Evolutionary conservation across 1,140 invertebrate genomes (phyloP), one percentile per base, ranked within the genome.

Genomic region (Trinorchestia longiramus): DNA sequence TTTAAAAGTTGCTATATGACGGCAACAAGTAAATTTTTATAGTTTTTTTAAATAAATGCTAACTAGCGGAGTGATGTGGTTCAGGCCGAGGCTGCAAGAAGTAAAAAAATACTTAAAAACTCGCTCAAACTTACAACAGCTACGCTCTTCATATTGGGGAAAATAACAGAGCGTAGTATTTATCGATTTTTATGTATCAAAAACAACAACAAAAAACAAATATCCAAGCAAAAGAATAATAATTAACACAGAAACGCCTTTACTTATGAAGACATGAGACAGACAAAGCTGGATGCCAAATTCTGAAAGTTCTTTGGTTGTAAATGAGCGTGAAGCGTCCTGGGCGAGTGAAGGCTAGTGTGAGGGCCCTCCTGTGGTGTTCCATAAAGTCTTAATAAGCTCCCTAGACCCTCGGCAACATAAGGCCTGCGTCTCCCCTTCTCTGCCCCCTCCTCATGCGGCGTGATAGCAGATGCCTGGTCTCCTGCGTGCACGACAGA

Each of bases 311-410:
- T 3, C 43, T 90, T 17, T 15, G 36, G 88, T 43, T 90, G n/a
- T 15, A 90, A 90, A 90, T 43, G 88, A 90, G 88, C 43, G 88
- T 28, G 88, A 42, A 90, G 88, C 15, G 62, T 77, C 62, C 11
- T 77, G 43, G 41, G 43, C 88, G 23, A 41, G 43, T 0, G 40
- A 44, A 94, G 92, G 92, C 43, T 94, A 44, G 43, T 28, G 6
- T 94, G 43, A 94, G 92, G 41, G 19, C 92, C 44, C 4, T 91
- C 11, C 3, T 36, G 41, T 28, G 4, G 88, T 91, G 28, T 45
- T 94, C 92, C 92, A 94, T 94, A 94, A 94, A 94, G 92, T n/a
- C 3, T 36, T 94, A 94, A 94, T 94, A 45, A 94, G 92, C 92
- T 94, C 92, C 92, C 92, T 40, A 6, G 92, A 43, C 92, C 44